These are phyloP conservation scores for Drosophila kuntzei DNA, from an alignment of 2,888 invertebrate species.

Conservation along the genomic window DNA sequence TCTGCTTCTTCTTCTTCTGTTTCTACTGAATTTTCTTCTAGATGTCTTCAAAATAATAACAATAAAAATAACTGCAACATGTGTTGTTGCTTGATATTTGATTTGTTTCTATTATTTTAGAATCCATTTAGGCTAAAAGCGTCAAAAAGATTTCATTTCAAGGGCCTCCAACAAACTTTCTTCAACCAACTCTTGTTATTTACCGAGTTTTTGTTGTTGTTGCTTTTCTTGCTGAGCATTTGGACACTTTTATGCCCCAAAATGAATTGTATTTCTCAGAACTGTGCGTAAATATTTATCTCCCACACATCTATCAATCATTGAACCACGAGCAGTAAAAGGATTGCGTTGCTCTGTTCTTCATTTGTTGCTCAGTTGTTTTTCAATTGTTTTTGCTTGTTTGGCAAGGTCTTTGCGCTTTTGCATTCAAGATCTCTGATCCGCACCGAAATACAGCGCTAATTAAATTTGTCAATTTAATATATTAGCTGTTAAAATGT, in stretches of 20 bases:
- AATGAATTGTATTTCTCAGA: conserved; percentile 59
- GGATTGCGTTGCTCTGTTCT: conserved; percentile 39
- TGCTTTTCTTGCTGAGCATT: conserved; percentile 17
- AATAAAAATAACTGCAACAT: conserved; percentile 18
- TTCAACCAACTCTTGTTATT: conserved; percentile 1
- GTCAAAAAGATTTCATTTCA: conserved; percentile 28
- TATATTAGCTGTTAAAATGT: conserved; percentile 47
- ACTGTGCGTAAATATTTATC: conserved; percentile 65
- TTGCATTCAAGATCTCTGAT: conserved; percentile 24
- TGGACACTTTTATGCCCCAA: conserved; percentile 49
- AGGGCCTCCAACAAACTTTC: conserved; percentile 14
- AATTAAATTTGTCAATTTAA: conserved; percentile 58
- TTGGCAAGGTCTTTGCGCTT: conserved; percentile 31
- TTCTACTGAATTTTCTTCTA: conserved; percentile 23
- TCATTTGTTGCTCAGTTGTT: neutral
- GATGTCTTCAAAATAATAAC: conserved; percentile 26
- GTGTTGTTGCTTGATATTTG: conserved; percentile 44
- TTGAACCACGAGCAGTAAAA: conserved; percentile 40
- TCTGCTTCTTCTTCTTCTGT: neutral
- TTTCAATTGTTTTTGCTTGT: conserved; percentile 8
- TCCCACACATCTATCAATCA: conserved; percentile 57
- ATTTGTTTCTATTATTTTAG: conserved; percentile 59
- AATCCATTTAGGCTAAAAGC: conserved; percentile 58
- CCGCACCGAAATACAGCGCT: conserved; percentile 8
- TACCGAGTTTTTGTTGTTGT: conserved; percentile 6